Evolutionary conservation across 2,797 vertebrate genomes (phyloP), one percentile per base, ranked within the genome.

Genomic region (Chelonia mydas): DNA sequence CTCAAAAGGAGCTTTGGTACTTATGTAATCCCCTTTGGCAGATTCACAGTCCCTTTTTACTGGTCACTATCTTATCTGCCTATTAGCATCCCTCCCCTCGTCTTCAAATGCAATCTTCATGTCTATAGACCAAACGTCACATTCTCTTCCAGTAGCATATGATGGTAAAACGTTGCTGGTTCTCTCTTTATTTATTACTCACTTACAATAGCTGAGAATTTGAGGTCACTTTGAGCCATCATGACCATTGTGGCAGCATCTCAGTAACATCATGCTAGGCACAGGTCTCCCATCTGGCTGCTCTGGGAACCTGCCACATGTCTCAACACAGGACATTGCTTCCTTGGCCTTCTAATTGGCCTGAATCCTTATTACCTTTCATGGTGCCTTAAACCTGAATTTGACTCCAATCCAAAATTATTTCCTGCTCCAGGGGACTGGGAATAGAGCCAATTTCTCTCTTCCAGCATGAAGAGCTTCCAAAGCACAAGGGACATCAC

Each of bases 171-270:
- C 3, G 13, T 31, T 31, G 28, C 57, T 50, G 27, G 49, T 33
- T 13, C n/a, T 51, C 49, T 50, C 33, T 51, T 78, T 50, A 68
- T n/a, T 6, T 15, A 45, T 33, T 27, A 4, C 51, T 19, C 9
- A n/a, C 2, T 6, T 15, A 1, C 57, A 41, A 4, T 0, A 37
- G 68, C 3, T 59, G 79, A 25, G 54, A 54, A 54, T 54, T 54
- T 7, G 84, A 47, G 37, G 68, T 33, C 2, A 1, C 1, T 81
- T 19, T 1, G 37, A 57, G 23, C 31, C 11, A 11, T 6, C 5
- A 57, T 2, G 19, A 19, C 5, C 7, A 1, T 77, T 2, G 6
- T 9, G 1, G 4, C 61, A 68, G 33, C 33, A 68, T n/a, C n/a
- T 68, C 33, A 37, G 33, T 68, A 19, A n/a, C 17, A 37, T 68